Conservation (phyloP, 2,888 invertebrate genomes). For the Rhyacophila evoluta region DNA sequence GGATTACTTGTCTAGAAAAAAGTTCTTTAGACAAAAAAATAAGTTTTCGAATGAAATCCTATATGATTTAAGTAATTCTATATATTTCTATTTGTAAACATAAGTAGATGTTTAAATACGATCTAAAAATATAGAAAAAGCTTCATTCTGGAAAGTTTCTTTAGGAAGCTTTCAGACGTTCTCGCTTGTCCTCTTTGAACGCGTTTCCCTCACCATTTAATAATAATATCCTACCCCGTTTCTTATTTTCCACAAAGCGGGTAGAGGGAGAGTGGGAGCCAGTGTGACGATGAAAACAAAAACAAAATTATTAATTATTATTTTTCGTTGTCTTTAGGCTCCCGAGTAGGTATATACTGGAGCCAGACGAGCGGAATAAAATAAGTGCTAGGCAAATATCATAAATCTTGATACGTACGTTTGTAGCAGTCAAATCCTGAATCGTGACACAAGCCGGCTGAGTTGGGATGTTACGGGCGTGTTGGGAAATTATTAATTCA, state of each 20-base stretch:
- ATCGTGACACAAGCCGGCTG: conserved; percentile 38
- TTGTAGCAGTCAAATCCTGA: conserved; percentile 49
- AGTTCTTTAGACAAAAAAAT: too few relatives aligned
- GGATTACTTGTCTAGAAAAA: too few relatives aligned
- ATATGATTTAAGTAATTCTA: too few relatives aligned
- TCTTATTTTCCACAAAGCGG: conserved; percentile 18
- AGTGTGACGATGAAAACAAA: conserved; percentile 40
- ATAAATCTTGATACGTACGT: conserved; percentile 64
- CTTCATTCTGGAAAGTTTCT: conserved; percentile 19
- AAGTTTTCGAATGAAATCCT: too few relatives aligned
- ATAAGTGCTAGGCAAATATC: conserved; percentile 71
- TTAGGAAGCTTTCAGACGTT: conserved; percentile 22
- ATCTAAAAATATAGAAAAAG: not conserved
- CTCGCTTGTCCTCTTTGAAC: conserved; percentile 17
- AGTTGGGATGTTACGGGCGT: conserved; percentile 30
- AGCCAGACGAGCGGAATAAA: conserved; percentile 59
- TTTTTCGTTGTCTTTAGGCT: conserved; percentile 39
- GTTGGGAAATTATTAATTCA: conserved; percentile 32
- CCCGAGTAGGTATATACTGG: not conserved
- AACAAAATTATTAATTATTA: conserved; percentile 53
- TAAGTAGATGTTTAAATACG: too few relatives aligned
- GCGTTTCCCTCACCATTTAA: conserved; percentile 18
- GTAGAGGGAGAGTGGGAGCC: not conserved
- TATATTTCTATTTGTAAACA: too few relatives aligned
- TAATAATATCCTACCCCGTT: conserved; percentile 5